Evolutionary conservation across 2,113 vertebrate genomes (phyloP), one percentile per base, ranked within the genome.

Genomic region (Mirounga angustirostris): DNA sequence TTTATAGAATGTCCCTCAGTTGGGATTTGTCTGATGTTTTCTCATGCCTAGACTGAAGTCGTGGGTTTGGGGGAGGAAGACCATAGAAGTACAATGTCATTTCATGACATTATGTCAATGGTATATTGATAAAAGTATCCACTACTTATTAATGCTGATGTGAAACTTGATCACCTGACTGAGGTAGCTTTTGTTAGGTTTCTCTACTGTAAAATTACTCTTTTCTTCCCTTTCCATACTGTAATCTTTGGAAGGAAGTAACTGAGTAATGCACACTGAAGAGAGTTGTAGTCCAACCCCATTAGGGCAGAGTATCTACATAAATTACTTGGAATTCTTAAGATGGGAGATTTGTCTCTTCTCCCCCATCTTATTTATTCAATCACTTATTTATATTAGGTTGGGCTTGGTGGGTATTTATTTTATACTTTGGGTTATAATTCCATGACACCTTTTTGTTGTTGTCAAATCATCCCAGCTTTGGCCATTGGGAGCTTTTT

Each of bases 321-420:
- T 56, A 46, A 89, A 90, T 82, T 90, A 95, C 12, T 65, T 82
- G 9, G 13, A 88, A 61, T 96, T 74, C 36, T 56, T 76, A 65
- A 93, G 58, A 40, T 65, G 36, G 6, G 28, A 58, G 4, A 50
- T n/a, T 82, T 65, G 11, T 88, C 46, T 76, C 22, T 74, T 82
- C 12, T 87, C 15, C 3, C 11, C 4, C 50, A 94, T 22, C 43
- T 69, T 50, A 88, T 46, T 82, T 54, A 56, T 21, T 69, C 19
- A 65, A 63, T 40, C 46, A 74, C 63, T 87, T 76, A 89, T 65
- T 83, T 81, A 43, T 1, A 5, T 54, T 61, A 88, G 46, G 33
- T 56, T 93, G 24, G 43, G 87, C 63, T 81, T 26, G 10, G 8
- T 14, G 24, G 5, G 12, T 40, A 83, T 89, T 54, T 92, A n/a